Evolutionary conservation across 2,888 invertebrate species (phyloP).

Genomic region (Agrilus mali): DNA sequence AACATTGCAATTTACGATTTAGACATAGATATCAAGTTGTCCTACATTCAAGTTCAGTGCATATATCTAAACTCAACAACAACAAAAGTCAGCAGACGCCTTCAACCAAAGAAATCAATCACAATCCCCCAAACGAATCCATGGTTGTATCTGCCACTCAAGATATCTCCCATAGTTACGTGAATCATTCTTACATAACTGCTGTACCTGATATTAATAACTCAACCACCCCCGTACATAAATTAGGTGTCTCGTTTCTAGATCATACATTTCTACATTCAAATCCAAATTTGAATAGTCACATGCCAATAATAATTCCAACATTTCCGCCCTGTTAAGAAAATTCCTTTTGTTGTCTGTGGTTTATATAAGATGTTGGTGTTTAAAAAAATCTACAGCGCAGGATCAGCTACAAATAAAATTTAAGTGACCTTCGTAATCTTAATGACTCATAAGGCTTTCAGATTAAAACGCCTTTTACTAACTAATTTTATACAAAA

Average conservation of each 20-base stretch:
- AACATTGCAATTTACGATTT: constrained; percentile 35
- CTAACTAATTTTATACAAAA: no score
- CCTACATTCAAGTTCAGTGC: constrained; percentile 35
- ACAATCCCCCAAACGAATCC: constrained; percentile 16
- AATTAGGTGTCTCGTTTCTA: constrained; percentile 33
- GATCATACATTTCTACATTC: constrained; percentile 33
- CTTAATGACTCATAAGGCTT: no score
- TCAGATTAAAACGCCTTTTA: no score
- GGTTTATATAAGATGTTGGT: not conserved
- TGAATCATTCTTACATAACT: constrained; percentile 19
- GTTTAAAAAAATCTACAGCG: no score
- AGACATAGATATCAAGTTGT: constrained; percentile 38
- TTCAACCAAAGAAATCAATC: constrained; percentile 25
- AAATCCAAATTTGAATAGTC: constrained; percentile 28
- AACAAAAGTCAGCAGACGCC: constrained; percentile 21
- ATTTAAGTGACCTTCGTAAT: no score
- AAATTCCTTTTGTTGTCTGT: constrained; percentile 5
- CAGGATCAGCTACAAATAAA: no score
- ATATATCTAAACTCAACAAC: constrained; percentile 19
- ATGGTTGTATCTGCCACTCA: constrained; percentile 23
- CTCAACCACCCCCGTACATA: constrained; percentile 29
- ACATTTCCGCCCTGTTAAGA: constrained; percentile 32
- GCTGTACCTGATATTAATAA: constrained; percentile 28
- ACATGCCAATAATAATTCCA: constrained; percentile 35
- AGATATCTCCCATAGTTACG: constrained; percentile 22